phyloP scores from a whole-genome alignment of 2,113 vertebrate species.

The Mobula hypostoma region DNA sequence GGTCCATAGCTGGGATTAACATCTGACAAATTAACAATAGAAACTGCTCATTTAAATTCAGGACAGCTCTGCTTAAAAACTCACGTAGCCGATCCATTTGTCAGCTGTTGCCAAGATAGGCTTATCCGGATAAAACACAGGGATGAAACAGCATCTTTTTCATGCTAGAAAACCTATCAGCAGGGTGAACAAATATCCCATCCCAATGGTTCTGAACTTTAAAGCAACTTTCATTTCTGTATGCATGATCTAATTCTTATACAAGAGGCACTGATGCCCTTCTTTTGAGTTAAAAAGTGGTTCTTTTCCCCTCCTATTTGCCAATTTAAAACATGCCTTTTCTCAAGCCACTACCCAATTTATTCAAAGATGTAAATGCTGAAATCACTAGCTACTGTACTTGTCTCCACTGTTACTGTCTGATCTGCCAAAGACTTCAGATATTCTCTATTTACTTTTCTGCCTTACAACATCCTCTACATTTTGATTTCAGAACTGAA shows the following conservation, averaged over 20 bases:
- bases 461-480: not conserved
- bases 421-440: not conserved
- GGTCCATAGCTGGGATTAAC: conserved; percentile 14
- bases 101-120: not conserved
- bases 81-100: not conserved
- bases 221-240: not conserved
- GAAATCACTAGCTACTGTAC: not conserved
- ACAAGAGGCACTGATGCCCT: not conserved
- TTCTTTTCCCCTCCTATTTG: not conserved
- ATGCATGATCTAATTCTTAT: not conserved
- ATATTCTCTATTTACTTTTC: not conserved
- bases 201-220: not conserved
- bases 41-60: conserved; percentile 27
- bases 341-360: not conserved
- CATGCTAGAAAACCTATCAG: not conserved
- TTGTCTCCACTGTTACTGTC: not conserved
- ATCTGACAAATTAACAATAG: conserved; percentile 22
- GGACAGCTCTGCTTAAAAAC: not conserved
- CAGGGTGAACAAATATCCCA: not conserved
- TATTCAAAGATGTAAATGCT: not conserved
- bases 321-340: not conserved
- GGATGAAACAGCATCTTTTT: not conserved
- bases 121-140: not conserved
- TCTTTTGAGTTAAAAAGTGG: not conserved
- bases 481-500: not conserved